These are phyloP conservation scores for Ephialtes manifestator DNA, from an alignment of 2,888 invertebrate genomes.

Conservation along the genomic window DNA sequence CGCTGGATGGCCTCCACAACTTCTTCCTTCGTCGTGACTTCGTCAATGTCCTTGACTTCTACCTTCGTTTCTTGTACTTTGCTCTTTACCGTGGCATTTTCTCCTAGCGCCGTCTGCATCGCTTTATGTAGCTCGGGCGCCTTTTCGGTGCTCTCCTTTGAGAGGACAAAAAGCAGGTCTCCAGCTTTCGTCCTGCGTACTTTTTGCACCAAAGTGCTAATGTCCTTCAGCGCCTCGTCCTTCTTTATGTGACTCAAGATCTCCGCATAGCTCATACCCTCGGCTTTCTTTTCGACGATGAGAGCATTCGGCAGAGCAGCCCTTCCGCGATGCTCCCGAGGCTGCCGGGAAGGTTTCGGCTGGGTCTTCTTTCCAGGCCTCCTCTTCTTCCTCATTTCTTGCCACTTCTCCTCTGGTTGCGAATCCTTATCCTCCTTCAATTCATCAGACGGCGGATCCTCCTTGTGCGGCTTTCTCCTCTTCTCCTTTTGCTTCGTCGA, in stretches of 20 bases:
- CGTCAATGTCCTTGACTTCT: slow-evolving; percentile 68
- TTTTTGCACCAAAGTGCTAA: neutral
- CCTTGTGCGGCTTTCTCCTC: slow-evolving; percentile 37
- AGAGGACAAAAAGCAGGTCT: neutral
- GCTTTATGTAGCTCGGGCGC: neutral
- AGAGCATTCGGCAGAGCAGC: slow-evolving; percentile 1
- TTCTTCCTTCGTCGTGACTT: slow-evolving; percentile 36
- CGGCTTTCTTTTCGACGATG: neutral
- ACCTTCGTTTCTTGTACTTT: slow-evolving; percentile 54
- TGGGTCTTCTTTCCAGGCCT: neutral
- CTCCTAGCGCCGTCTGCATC: slow-evolving; percentile 7
- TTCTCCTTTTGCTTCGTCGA: slow-evolving; percentile 44
- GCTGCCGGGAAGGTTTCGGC: neutral
- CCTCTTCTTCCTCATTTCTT: neutral
- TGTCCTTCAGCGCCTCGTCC: neutral
- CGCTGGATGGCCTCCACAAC: slow-evolving; percentile 11
- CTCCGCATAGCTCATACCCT: slow-evolving; percentile 14
- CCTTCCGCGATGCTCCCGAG: neutral
- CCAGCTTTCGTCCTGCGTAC: slow-evolving; percentile 2
- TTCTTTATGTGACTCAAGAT: slow-evolving; percentile 21
- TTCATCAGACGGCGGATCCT: slow-evolving; percentile 9
- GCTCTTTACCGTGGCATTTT: slow-evolving; percentile 57
- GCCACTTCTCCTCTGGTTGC: slow-evolving; percentile 13
- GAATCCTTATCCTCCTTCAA: slow-evolving; percentile 22
- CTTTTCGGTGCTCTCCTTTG: neutral